Conservation (phyloP, 2,888 invertebrate genomes). For the Strigamia transsilvanica region DNA sequence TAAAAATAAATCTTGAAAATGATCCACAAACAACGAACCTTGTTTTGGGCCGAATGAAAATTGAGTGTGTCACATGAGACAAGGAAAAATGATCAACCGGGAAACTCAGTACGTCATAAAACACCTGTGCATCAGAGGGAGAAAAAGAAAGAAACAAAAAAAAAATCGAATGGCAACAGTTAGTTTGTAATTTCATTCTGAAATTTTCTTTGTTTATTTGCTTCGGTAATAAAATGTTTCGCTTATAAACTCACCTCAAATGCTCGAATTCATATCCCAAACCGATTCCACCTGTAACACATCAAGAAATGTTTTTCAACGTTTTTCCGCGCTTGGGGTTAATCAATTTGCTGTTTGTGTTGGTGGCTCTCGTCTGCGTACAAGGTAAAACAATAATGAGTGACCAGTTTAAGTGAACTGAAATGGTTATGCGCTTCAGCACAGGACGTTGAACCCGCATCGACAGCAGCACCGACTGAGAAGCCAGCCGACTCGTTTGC, state of each 20-base stretch:
- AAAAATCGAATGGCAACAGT: background rate
- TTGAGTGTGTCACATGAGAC: conserved; percentile 9
- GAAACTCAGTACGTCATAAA: background rate
- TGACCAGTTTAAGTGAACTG: background rate
- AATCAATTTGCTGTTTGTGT: background rate
- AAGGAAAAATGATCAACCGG: background rate
- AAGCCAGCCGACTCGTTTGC: background rate
- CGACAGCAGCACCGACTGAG: conserved; percentile 17
- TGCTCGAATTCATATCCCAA: background rate
- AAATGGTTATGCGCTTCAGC: background rate
- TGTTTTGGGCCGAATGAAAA: background rate
- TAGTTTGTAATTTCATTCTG: background rate
- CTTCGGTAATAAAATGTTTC: background rate
- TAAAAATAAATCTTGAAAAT: background rate
- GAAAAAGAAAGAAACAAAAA: background rate
- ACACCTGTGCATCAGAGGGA: background rate
- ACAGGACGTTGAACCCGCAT: conserved; percentile 5
- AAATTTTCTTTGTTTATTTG: background rate
- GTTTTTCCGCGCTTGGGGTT: background rate
- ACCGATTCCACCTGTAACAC: background rate
- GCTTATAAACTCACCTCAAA: conserved; percentile 12
- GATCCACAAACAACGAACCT: background rate
- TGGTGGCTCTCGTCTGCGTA: background rate
- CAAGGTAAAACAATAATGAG: conserved; percentile 31
- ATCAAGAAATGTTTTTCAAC: background rate